Evolutionary conservation across 1,140 invertebrate species (phyloP), one percentile per base, ranked within the genome.

Genomic region (Panagrolaimus sp.): DNA sequence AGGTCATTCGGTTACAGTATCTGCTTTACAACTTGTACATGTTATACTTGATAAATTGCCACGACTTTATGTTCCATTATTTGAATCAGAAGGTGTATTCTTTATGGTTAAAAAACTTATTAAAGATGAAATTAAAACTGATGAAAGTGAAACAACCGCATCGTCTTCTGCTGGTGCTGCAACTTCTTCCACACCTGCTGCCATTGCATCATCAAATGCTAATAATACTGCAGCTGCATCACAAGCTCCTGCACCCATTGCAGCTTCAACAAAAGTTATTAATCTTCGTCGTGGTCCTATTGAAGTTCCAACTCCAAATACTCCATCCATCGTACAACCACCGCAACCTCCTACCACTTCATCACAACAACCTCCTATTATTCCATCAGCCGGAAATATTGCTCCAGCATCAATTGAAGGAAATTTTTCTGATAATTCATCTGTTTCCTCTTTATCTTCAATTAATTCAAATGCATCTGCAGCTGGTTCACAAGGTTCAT

Each of bases 31-130:
- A 61, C 44, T 80, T 44, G 74, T 78, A 5, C 72, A 75, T 48
- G 53, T 75, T 5, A 62, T 80, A 13, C 66, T 82, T 9, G 80
- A 80, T 44, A 80, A 80, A 48, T 44, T 82, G 45, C 79, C 78
- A 9, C 66, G 74, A 47, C 31, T 80, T 0, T 80, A 82, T 65
- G 65, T 74, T 31, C 78, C 78, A 7, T 31, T 80, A 20, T 81
- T 80, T 65, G 72, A 81, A 51, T 65, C 76, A 11, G 80, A 80
- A 72, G 78, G 78, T 71, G 51, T 57, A 9, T 57, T 57, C 51
- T 27, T 25, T 27, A 57, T 57, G 51, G 27, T 57, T 9, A 13
- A 57, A 27, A 20, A 25, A 16, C 51, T 57, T 11, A 20, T 20
- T 5, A 16, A 57, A 27, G 9, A 20, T 11, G 8, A 20, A 9